Conservation (phyloP, 2,888 invertebrate genomes). For the Anoncus sp. region DNA sequence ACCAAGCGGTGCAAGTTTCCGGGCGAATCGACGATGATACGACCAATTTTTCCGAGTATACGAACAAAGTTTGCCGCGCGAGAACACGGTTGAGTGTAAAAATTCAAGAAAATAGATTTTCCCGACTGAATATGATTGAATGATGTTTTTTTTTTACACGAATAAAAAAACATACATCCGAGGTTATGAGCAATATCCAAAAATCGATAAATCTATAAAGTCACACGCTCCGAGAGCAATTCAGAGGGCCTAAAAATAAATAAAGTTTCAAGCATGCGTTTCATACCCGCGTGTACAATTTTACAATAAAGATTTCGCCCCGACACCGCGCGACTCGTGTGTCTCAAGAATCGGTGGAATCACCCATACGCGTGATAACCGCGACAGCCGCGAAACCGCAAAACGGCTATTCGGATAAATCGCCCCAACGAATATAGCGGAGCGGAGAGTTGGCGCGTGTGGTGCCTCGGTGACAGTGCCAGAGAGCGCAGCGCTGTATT, state of each 20-base stretch:
- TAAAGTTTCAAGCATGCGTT: too few relatives aligned
- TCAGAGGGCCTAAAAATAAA: too few relatives aligned
- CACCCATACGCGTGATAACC: too few relatives aligned
- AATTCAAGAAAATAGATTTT: conserved; percentile 3
- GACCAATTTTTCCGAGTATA: conserved; percentile 20
- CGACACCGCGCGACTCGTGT: too few relatives aligned
- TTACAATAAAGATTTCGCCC: too few relatives aligned
- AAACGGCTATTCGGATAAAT: conserved; percentile 47
- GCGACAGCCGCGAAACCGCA: conserved; percentile 39
- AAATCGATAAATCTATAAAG: too few relatives aligned
- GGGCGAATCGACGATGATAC: conserved; percentile 30
- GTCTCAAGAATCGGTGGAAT: too few relatives aligned
- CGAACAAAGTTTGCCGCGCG: not conserved
- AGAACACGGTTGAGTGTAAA: not conserved
- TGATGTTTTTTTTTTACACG: too few relatives aligned
- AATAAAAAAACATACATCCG: too few relatives aligned
- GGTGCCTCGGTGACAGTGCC: conserved; percentile 51
- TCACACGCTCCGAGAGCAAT: too few relatives aligned
- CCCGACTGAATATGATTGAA: conserved; percentile 10
- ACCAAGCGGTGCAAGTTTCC: conserved; percentile 20
- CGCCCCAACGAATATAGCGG: conserved; percentile 38
- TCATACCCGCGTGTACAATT: too few relatives aligned
- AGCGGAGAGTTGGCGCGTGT: conserved; percentile 40
- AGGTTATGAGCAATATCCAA: too few relatives aligned
- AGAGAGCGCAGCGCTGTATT: conserved; percentile 18